Percentiles rank a stretch among this genome's conserved stretches.
Conservation (phyloP, 2,888 invertebrate genomes). For the Lasioglossum leucozonium region DNA sequence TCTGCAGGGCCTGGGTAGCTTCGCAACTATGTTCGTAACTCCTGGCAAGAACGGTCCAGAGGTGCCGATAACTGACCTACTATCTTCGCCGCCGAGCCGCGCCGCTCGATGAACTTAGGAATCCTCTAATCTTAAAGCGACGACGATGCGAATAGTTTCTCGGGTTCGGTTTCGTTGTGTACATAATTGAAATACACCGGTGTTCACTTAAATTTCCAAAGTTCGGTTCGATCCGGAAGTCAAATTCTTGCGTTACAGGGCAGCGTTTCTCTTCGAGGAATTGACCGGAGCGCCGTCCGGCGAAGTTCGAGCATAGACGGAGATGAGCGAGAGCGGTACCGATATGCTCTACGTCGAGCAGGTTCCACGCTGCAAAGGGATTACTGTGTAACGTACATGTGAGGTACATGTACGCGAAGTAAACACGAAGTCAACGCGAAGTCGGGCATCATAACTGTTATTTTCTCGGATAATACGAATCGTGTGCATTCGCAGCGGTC, state of each 20-base stretch:
- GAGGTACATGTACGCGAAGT: too few species aligned
- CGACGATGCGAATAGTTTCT: conserved; percentile 51
- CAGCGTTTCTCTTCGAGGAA: background rate
- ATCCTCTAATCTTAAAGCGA: conserved; percentile 51
- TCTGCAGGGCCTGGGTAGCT: conserved; percentile 33
- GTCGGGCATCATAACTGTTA: background rate
- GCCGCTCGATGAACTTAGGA: conserved; percentile 44
- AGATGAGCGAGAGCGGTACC: background rate
- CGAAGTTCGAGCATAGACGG: background rate
- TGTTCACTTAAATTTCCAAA: background rate
- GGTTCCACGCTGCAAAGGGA: too few species aligned
- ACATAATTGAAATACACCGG: conserved; percentile 47
- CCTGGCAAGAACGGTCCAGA: conserved; percentile 61
- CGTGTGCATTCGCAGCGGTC: background rate
- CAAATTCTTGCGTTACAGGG: background rate
- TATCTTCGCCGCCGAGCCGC: conserved; percentile 62
- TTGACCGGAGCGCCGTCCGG: background rate
- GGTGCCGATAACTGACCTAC: conserved; percentile 74
- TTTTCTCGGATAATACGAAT: background rate
- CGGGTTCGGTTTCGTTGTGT: conserved; percentile 31
- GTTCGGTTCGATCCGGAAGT: background rate
- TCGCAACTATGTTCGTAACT: conserved; percentile 69
- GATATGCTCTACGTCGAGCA: background rate
- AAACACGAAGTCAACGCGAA: too few species aligned
- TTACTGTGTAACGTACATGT: too few species aligned